phyloP scores from a whole-genome alignment of 2,888 invertebrate species.

The Synergus japonicus region DNA sequence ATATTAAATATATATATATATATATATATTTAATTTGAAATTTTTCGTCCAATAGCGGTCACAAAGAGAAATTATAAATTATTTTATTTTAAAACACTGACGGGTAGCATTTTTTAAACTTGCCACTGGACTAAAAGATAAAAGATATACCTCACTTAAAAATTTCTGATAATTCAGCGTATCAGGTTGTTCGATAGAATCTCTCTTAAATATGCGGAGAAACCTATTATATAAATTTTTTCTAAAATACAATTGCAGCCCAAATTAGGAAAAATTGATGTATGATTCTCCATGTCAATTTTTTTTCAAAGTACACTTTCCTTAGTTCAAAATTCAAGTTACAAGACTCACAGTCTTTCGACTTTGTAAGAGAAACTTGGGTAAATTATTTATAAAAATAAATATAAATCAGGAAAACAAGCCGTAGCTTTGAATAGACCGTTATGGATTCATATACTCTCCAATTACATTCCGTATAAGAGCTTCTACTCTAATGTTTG shows the following conservation, averaged over 20 bases:
- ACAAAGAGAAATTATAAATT: too few species aligned
- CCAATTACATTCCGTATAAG: not conserved
- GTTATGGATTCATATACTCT: not conserved
- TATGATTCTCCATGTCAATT: too few species aligned
- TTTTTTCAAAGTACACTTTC: not conserved
- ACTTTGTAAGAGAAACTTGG: too few species aligned
- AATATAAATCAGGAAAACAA: not conserved
- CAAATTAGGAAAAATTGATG: too few species aligned
- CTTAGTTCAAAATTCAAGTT: not conserved
- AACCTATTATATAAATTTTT: too few species aligned
- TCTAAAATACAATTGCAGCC: too few species aligned
- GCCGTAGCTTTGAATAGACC: not conserved
- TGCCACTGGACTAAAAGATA: too few species aligned
- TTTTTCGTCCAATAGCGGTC: not conserved
- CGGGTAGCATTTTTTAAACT: too few species aligned
- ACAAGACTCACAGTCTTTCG: not conserved
- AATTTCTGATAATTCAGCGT: constrained; percentile 1
- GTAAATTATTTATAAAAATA: not conserved
- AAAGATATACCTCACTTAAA: not conserved
- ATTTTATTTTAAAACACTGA: not conserved
- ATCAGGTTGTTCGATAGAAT: constrained; percentile 18
- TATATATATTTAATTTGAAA: not conserved
- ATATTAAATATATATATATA: too few species aligned
- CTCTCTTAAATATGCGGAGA: too few species aligned
- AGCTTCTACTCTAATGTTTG: not conserved